phyloP scores from a whole-genome alignment of 2,888 invertebrate species.

The Folsomia candida region DNA sequence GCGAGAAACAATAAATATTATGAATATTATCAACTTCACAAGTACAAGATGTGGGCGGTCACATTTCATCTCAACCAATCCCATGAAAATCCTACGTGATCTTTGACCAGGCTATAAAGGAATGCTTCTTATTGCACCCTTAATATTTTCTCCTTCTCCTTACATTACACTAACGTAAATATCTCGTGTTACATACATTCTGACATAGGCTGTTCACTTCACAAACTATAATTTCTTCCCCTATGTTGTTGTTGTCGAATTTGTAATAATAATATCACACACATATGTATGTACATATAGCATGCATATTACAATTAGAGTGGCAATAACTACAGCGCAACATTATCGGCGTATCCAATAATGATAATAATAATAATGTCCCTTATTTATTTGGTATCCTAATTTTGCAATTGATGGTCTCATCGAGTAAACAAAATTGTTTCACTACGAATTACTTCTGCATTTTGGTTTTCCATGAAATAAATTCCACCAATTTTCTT shows the following conservation, averaged over 20 bases:
- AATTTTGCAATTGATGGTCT: too few relatives aligned
- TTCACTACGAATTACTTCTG: neutral
- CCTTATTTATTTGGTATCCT: too few relatives aligned
- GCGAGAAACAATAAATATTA: conserved; percentile 46
- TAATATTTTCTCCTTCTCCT: neutral
- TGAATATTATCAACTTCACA: conserved; percentile 44
- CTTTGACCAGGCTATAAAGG: conserved; percentile 22
- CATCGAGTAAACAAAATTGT: neutral
- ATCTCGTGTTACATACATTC: too few relatives aligned
- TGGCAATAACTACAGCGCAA: too few relatives aligned
- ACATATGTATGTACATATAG: too few relatives aligned
- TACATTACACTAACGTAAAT: too few relatives aligned
- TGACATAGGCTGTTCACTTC: neutral
- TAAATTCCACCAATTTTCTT: conserved; percentile 41
- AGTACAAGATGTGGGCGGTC: conserved; percentile 45
- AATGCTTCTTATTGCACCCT: conserved; percentile 3
- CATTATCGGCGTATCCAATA: too few relatives aligned
- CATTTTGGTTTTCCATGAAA: neutral
- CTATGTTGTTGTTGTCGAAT: too few relatives aligned
- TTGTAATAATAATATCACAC: too few relatives aligned
- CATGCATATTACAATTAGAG: too few relatives aligned
- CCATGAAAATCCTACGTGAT: conserved; percentile 37
- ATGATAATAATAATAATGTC: too few relatives aligned
- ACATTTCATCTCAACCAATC: conserved; percentile 44
- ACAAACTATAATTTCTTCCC: neutral